Evolutionary conservation across 2,113 vertebrate species (phyloP).

Genomic region (Zosterops borbonicus): DNA sequence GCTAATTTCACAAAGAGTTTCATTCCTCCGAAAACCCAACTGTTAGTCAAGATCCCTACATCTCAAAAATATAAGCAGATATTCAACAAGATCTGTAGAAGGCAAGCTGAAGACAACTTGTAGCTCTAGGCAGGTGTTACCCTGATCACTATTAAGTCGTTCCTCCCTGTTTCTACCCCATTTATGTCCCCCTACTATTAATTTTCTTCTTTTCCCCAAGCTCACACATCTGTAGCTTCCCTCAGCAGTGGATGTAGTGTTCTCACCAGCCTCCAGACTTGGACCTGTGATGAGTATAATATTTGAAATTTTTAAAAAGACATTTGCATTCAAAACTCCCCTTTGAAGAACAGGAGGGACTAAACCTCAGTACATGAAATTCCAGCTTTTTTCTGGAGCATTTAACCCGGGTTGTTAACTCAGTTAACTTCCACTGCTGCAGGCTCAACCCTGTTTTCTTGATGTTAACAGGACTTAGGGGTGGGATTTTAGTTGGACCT

Average conservation of each 20-base stretch:
- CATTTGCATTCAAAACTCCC: not conserved
- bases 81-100: not conserved
- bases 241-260: not conserved
- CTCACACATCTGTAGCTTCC: not conserved
- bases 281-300: not conserved
- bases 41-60: not conserved
- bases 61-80: not conserved
- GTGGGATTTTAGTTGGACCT: not conserved
- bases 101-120: not conserved
- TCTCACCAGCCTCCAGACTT: not conserved
- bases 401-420: not conserved
- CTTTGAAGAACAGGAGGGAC: not conserved
- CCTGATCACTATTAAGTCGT: not conserved
- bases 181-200: not conserved
- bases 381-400: not conserved
- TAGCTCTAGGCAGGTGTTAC: not conserved
- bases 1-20: not conserved
- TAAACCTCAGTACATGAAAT: not conserved
- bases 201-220: not conserved
- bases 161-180: not conserved
- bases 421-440: not conserved
- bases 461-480: not conserved
- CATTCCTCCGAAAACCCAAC: not conserved
- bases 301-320: not conserved
- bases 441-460: not conserved